Evolutionary conservation across 2,113 vertebrate species (phyloP).

Genomic region (Siniperca chuatsi): DNA sequence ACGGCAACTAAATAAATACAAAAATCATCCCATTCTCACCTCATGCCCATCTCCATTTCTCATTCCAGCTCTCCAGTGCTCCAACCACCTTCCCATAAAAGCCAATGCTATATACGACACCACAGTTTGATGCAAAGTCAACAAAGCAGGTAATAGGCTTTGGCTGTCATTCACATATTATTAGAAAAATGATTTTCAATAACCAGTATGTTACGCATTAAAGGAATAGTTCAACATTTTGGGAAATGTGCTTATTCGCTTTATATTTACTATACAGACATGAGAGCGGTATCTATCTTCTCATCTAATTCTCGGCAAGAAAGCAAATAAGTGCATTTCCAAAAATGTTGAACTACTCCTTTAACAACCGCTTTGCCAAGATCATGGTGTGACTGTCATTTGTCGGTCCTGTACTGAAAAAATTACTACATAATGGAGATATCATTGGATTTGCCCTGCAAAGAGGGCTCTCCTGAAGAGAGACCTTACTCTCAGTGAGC

Average conservation of each 20-base stretch:
- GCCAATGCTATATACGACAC: conserved; percentile 3
- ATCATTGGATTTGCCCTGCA: neutral
- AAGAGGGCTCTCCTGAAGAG: neutral
- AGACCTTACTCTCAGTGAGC: neutral
- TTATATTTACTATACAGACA: too few relatives aligned
- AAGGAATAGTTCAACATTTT: neutral
- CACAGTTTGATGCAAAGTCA: conserved; percentile 24
- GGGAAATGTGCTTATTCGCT: neutral
- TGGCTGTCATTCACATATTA: neutral
- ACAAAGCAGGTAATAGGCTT: conserved; percentile 6
- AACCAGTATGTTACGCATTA: neutral
- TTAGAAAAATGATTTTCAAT: conserved; percentile 4
- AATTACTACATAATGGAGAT: too few relatives aligned
- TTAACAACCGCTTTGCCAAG: neutral
- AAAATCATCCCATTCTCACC: neutral
- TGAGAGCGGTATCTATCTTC: neutral
- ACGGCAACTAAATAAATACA: conserved; percentile 20
- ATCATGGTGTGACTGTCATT: neutral
- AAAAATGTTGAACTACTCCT: neutral
- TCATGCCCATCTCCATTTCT: neutral
- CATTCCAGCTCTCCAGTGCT: neutral
- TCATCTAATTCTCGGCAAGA: neutral
- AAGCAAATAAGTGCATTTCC: neutral
- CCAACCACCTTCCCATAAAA: conserved; percentile 27
- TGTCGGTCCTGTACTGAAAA: neutral